These are phyloP conservation scores for Trogon melanurus DNA, from an alignment of 2,113 vertebrate species.

Conservation along the genomic window DNA sequence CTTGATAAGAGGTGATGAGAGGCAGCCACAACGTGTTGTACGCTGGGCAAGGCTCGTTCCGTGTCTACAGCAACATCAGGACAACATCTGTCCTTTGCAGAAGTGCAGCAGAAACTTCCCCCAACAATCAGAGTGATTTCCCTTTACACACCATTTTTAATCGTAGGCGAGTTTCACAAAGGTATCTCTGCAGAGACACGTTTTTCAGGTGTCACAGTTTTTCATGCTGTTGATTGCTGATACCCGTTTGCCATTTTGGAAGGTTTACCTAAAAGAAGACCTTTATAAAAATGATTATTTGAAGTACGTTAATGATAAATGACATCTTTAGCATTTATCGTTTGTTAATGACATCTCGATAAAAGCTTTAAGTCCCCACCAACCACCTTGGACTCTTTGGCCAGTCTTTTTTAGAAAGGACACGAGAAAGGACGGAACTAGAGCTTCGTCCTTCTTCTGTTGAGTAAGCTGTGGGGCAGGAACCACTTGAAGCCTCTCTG, in stretches of 20 bases:
- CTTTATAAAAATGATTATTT: neutral
- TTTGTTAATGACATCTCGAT: neutral
- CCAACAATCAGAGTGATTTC: neutral
- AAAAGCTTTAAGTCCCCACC: neutral
- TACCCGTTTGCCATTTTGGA: neutral
- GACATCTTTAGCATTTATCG: too few species aligned
- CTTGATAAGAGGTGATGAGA: neutral
- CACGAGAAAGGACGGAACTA: neutral
- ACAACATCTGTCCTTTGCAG: neutral
- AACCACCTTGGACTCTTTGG: neutral
- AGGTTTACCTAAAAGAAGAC: neutral
- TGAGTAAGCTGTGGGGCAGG: neutral
- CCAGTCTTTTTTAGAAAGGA: neutral
- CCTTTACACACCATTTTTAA: neutral
- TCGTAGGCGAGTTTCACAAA: neutral
- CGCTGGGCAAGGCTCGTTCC: neutral
- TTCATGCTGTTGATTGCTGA: neutral
- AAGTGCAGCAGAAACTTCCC: neutral
- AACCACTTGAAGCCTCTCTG: neutral
- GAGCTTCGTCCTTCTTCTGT: neutral
- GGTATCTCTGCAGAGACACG: neutral
- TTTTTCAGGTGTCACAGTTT: accelerated
- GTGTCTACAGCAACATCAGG: neutral
- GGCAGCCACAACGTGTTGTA: neutral
- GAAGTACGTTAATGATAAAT: neutral